These are phyloP conservation scores for Dromiciops gliroides DNA, from an alignment of 2,113 vertebrate species.

Conservation along the genomic window DNA sequence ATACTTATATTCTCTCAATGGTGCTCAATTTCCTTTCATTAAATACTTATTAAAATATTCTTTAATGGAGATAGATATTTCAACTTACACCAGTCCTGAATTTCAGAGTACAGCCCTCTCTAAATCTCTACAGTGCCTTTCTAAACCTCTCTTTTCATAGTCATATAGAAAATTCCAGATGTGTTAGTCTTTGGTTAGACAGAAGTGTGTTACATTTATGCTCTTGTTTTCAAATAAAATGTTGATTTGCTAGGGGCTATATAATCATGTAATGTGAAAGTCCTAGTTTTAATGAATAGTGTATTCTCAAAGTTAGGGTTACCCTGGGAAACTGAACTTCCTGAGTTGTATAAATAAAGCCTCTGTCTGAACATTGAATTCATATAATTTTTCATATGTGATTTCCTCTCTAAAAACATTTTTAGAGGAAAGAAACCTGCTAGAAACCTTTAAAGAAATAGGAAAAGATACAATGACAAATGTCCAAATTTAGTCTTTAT, in stretches of 20 bases:
- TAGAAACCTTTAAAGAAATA: slow-evolving; percentile 57
- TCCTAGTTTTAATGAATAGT: slow-evolving; percentile 31
- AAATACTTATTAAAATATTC: slow-evolving; percentile 58
- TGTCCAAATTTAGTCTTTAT: slow-evolving; percentile 39
- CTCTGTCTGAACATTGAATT: slow-evolving; percentile 70
- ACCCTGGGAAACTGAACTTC: slow-evolving; percentile 47
- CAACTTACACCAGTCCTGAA: background rate
- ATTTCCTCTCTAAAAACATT: slow-evolving; percentile 68
- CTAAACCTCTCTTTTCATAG: slow-evolving; percentile 28
- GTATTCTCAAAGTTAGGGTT: slow-evolving; percentile 60
- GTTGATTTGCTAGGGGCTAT: background rate
- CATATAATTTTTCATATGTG: slow-evolving; percentile 49
- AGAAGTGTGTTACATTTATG: slow-evolving; percentile 38
- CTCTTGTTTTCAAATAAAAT: slow-evolving; percentile 54
- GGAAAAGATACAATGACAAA: slow-evolving; percentile 46
- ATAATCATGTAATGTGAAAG: slow-evolving; percentile 30
- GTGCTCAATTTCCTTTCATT: slow-evolving; percentile 34
- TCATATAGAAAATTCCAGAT: slow-evolving; percentile 34
- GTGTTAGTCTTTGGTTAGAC: slow-evolving; percentile 31
- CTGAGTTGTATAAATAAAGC: slow-evolving; percentile 48
- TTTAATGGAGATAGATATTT: slow-evolving; percentile 3
- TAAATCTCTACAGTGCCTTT: slow-evolving; percentile 6
- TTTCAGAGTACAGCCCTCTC: slow-evolving; percentile 44
- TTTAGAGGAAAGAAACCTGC: slow-evolving; percentile 54
- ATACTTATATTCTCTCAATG: slow-evolving; percentile 19